Evolutionary conservation across 2,888 invertebrate species (phyloP).

Genomic region (Nysson spinosus): DNA sequence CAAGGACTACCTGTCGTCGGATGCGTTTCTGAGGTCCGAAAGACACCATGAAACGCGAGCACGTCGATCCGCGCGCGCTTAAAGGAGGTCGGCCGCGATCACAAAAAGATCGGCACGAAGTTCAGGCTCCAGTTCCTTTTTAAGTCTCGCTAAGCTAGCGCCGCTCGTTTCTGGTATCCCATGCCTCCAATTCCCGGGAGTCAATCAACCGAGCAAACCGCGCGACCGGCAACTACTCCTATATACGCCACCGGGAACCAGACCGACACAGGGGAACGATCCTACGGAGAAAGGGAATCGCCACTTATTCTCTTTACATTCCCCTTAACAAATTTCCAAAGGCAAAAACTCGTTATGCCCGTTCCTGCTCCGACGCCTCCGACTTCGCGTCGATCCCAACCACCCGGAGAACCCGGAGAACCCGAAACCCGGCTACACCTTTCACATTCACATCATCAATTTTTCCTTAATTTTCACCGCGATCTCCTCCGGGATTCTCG

Average conservation of each 20-base stretch:
- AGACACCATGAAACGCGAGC: constrained; percentile 51
- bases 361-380: constrained; percentile 57
- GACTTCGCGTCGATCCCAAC: constrained; percentile 7
- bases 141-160: constrained; percentile 54
- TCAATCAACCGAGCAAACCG: constrained; percentile 55
- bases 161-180: constrained; percentile 53
- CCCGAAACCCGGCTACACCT: not conserved
- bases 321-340: constrained; percentile 66
- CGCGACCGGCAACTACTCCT: constrained; percentile 42
- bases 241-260: constrained; percentile 36
- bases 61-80: constrained; percentile 47
- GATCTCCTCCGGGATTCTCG: not conserved
- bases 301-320: constrained; percentile 60
- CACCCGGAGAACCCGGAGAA: not conserved
- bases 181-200: constrained; percentile 58
- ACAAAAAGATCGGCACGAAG: constrained; percentile 45
- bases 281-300: constrained; percentile 47
- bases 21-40: constrained; percentile 48
- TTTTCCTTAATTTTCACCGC: not conserved
- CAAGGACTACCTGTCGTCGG: no score
- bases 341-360: constrained; percentile 60
- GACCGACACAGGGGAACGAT: constrained; percentile 36
- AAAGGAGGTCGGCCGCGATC: constrained; percentile 42
- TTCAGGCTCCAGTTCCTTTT: constrained; percentile 50
- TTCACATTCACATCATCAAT: not conserved